A percentile compares a stretch with the other conserved stretches of the same genome.
Conservation (phyloP, 2,113 vertebrate genomes). For the Monopterus albus region DNA sequence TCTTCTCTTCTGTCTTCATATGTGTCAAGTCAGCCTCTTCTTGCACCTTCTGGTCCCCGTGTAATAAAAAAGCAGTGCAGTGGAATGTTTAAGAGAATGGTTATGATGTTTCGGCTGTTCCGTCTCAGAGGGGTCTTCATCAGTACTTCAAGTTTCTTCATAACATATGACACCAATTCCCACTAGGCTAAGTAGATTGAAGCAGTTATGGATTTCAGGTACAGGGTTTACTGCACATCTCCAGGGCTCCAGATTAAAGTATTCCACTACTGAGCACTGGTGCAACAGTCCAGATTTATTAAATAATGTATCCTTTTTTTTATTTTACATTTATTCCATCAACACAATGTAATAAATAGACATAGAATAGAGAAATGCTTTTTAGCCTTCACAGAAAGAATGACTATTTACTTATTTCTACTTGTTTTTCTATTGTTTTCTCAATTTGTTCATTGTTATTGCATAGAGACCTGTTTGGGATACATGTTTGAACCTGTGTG, state of each 20-base stretch:
- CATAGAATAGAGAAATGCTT: too few species aligned
- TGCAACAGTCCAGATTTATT: too few species aligned
- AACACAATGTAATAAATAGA: too few species aligned
- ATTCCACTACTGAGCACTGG: neutral
- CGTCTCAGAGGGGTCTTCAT: neutral
- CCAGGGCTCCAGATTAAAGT: neutral
- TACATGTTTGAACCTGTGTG: too few species aligned
- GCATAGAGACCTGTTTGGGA: too few species aligned
- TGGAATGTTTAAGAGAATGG: conserved; percentile 21
- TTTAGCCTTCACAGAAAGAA: too few species aligned
- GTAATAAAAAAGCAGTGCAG: conserved; percentile 34
- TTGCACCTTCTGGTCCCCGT: conserved; percentile 28
- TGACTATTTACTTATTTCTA: too few species aligned
- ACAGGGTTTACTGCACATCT: neutral
- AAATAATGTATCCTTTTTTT: too few species aligned
- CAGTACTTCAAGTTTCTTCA: neutral
- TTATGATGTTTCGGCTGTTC: neutral
- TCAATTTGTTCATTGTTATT: too few species aligned
- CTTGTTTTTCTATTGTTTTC: too few species aligned
- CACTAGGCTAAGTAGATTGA: neutral
- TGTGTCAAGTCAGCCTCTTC: conserved; percentile 54
- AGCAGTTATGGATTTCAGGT: neutral
- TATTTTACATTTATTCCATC: too few species aligned
- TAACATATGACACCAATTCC: neutral
- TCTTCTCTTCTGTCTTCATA: conserved; percentile 33